These are phyloP conservation scores for Oligia fasciuncula DNA, from an alignment of 2,888 invertebrate genomes.

Conservation along the genomic window DNA sequence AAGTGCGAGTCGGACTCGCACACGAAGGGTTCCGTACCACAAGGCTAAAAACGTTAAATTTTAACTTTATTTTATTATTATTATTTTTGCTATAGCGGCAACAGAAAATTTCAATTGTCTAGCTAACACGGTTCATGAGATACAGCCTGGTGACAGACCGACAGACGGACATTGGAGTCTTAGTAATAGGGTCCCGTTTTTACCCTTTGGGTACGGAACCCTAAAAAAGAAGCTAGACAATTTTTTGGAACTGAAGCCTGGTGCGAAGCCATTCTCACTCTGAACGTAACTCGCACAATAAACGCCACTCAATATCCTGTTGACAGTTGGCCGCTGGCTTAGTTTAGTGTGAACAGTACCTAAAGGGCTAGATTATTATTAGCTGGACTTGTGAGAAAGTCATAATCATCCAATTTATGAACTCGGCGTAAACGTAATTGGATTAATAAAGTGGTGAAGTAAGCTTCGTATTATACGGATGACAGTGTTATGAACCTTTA, in stretches of 20 bases:
- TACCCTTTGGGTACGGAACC: too few relatives aligned
- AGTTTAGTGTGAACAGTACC: background rate
- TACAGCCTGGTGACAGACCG: too few relatives aligned
- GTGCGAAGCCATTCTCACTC: background rate
- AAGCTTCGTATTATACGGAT: conserved; percentile 34
- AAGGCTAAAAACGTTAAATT: too few relatives aligned
- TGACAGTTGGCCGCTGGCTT: background rate
- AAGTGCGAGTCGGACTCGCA: too few relatives aligned
- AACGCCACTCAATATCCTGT: background rate
- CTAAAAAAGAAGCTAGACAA: background rate
- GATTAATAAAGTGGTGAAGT: conserved; percentile 49
- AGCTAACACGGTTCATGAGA: too few relatives aligned
- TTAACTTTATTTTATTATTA: too few relatives aligned
- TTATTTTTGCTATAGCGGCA: too few relatives aligned
- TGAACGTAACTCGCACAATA: background rate
- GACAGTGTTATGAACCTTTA: conserved; percentile 16
- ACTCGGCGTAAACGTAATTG: conserved; percentile 34
- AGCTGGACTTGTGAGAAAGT: conserved; percentile 29
- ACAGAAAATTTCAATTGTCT: too few relatives aligned
- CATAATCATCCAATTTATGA: conserved; percentile 37
- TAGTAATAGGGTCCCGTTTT: too few relatives aligned
- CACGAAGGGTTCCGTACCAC: too few relatives aligned
- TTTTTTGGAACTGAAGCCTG: background rate
- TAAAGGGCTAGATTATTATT: conserved; percentile 12
- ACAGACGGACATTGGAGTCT: too few relatives aligned